phyloP scores from a whole-genome alignment of 2,797 vertebrate species.

The Alcedo atthis region DNA sequence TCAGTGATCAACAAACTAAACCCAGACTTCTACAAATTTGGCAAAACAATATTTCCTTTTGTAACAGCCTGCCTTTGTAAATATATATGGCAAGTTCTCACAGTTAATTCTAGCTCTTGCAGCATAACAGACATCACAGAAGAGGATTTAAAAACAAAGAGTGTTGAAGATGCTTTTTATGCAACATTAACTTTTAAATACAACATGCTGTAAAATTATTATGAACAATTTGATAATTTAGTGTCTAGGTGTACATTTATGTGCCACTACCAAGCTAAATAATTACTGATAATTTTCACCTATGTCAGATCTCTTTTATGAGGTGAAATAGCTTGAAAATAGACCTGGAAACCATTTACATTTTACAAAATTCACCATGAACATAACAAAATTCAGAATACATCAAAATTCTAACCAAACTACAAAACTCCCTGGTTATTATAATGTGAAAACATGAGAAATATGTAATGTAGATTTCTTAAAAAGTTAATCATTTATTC shows the following conservation, averaged over 20 bases:
- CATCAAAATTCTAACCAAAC: conserved; percentile 16
- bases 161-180: background rate
- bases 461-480: background rate
- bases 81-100: conserved; percentile 41
- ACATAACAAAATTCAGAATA: conserved; percentile 22
- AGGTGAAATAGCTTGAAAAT: conserved; percentile 51
- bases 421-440: conserved; percentile 23
- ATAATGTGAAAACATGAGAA: conserved; percentile 3
- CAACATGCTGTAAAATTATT: conserved; percentile 50
- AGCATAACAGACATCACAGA: conserved; percentile 26
- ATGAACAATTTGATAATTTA: conserved; percentile 62
- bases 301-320: conserved; percentile 45
- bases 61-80: conserved; percentile 43
- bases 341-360: conserved; percentile 33
- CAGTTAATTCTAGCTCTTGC: conserved; percentile 50
- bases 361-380: conserved; percentile 41
- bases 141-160: background rate
- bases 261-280: conserved; percentile 52
- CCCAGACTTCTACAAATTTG: conserved; percentile 48
- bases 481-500: conserved; percentile 22
- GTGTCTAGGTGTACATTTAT: conserved; percentile 31
- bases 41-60: conserved; percentile 13
- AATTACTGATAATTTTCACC: conserved; percentile 63
- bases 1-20: conserved; percentile 64
- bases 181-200: conserved; percentile 60